Conservation (phyloP, 2,113 vertebrate species). For the Leucopsar rothschildi region DNA sequence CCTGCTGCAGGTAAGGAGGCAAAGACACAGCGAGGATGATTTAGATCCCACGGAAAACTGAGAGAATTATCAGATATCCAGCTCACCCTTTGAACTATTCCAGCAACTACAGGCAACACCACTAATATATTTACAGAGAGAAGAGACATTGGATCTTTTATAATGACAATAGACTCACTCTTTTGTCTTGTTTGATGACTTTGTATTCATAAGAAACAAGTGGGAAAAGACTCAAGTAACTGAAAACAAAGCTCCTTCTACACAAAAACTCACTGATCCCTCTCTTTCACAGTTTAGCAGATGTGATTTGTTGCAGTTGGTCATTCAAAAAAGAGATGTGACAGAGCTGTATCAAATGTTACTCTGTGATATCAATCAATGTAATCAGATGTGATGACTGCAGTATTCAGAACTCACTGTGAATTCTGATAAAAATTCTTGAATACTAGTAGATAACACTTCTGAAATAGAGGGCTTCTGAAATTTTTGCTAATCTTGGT, state of each 20-base stretch:
- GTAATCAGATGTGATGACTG: not conserved
- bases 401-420: not conserved
- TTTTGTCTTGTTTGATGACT: not conserved
- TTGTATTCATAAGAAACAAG: not conserved
- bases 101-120: not conserved
- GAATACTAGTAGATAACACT: not conserved
- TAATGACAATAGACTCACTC: not conserved
- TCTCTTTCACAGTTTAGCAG: not conserved
- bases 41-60: not conserved
- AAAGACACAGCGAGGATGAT: not conserved
- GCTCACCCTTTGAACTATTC: not conserved
- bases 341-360: not conserved
- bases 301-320: not conserved
- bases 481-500: not conserved
- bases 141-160: not conserved
- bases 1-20: not conserved
- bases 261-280: not conserved
- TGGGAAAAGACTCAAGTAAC: not conserved
- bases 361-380: not conserved
- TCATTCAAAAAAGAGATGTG: not conserved
- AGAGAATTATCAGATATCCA: not conserved
- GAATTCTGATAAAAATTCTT: not conserved
- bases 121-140: not conserved
- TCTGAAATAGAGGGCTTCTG: not conserved
- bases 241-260: not conserved